A percentile compares a stretch with the other conserved stretches of the same genome.
phyloP scores from a whole-genome alignment of 2,888 invertebrate genomes.

The Campoplex nolae region DNA sequence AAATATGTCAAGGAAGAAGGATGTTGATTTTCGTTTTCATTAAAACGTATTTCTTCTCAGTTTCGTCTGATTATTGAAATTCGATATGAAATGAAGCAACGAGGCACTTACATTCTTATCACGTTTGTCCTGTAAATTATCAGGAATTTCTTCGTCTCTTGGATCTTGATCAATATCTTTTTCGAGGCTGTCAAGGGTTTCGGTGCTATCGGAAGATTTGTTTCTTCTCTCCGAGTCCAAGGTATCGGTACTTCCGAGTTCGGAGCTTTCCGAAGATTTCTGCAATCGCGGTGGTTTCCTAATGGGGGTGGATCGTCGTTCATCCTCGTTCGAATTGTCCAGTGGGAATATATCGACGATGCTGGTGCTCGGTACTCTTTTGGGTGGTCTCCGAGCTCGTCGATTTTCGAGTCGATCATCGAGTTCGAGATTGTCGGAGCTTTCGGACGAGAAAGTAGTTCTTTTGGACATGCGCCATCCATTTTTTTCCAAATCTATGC shows the following conservation, averaged over 20 bases:
- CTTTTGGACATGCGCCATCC: conserved; percentile 75
- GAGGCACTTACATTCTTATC: conserved; percentile 78
- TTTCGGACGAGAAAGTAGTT: conserved; percentile 79
- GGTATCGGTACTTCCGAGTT: conserved; percentile 82
- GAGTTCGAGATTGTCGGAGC: conserved; percentile 81
- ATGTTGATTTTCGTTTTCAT: background rate
- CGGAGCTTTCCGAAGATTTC: conserved; percentile 83
- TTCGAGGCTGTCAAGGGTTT: conserved; percentile 82
- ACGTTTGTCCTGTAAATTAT: conserved; percentile 75
- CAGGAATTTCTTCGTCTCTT: conserved; percentile 77
- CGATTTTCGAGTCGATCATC: conserved; percentile 80
- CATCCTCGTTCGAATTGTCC: conserved; percentile 72
- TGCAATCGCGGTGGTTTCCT: conserved; percentile 78
- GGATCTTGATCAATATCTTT: conserved; percentile 79
- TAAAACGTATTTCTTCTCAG: background rate
- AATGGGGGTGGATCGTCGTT: conserved; percentile 71
- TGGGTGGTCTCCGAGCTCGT: conserved; percentile 76
- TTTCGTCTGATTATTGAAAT: background rate
- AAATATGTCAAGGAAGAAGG: background rate
- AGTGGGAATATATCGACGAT: conserved; percentile 73
- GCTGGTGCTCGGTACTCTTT: conserved; percentile 78
- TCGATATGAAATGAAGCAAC: background rate
- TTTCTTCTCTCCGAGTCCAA: conserved; percentile 81
- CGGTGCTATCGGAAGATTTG: conserved; percentile 82
- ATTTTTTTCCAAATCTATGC: conserved; percentile 60